Base-by-base conservation (phyloP, 2,797 vertebrate species). In the Xenopus petersii region DNA sequence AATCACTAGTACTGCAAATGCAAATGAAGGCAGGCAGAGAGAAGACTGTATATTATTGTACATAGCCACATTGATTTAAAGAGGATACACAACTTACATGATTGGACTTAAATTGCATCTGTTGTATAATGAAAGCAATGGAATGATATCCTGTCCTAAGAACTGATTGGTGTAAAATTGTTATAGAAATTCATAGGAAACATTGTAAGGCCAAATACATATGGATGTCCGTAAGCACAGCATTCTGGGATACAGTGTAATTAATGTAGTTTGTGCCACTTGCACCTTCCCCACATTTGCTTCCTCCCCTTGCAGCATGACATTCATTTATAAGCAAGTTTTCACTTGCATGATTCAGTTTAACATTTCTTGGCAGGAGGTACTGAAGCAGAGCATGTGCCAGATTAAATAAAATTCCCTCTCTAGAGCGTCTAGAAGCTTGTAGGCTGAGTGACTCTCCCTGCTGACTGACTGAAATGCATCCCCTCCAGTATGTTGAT, bases 401-500 rank as follows among this genome's bases (percentile, higher is more conserved):
- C 58, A 69, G 65, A 33, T 68, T 63, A 49, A 58, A 64, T 68
- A 63, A 73, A 55, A 68, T 73, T 49, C 51, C 21, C 49, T 73
- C 51, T 51, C 48, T 33, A 51, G 48, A 68, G 73, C 46, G 21
- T 30, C 62, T 76, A 17, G 48, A 58, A 48, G 9, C 65, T 68
- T 74, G 58, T n/a, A 70, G 59, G 62, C 16, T 21, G 24, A 17
- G 75, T 54, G 74, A 71, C 58, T 67, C 12, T 66, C 11, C 61
- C 11, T 67, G 47, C 47, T 75, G 66, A 56, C 17, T 47, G 60
- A 51, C 33, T 36, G 75, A 73, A 63, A 64, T 69, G 46, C 66
- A 69, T 78, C 54, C 46, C 66, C 51, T 65, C 71, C 71, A 61
- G 66, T 74, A 26, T 73, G 55, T 49, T 47, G 65, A 73, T 70